phyloP scores from a whole-genome alignment of 2,113 vertebrate species.

The Polypterus senegalus region DNA sequence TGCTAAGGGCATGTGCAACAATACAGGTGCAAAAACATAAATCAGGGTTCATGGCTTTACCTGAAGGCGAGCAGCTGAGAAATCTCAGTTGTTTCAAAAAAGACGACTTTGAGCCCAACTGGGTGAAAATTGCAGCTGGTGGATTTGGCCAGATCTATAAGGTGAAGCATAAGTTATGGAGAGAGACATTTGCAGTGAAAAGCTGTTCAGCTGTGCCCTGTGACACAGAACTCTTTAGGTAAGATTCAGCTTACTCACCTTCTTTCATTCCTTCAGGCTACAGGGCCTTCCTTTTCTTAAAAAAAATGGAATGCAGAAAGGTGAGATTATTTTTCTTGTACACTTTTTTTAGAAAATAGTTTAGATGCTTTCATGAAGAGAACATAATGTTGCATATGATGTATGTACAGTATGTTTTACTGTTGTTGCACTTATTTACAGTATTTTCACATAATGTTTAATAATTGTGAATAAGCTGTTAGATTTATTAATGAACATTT shows the following conservation, averaged over 20 bases:
- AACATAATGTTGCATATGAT: too few species aligned
- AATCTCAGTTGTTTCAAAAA: constrained; percentile 43
- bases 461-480: too few species aligned
- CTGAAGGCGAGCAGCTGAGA: constrained; percentile 8
- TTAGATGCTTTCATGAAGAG: too few species aligned
- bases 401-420: too few species aligned
- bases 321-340: neutral
- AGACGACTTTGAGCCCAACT: constrained; percentile 64
- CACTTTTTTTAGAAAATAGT: too few species aligned
- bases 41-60: constrained; percentile 9
- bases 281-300: too few species aligned
- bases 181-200: constrained; percentile 55
- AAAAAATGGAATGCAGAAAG: neutral
- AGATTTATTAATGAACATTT: too few species aligned
- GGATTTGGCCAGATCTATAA: constrained; percentile 63
- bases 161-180: constrained; percentile 56
- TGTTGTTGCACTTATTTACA: too few species aligned
- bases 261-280: neutral
- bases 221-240: constrained; percentile 46
- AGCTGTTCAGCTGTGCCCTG: constrained; percentile 35
- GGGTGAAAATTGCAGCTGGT: constrained; percentile 52
- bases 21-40: constrained; percentile 18
- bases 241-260: neutral
- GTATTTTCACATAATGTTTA: too few species aligned
- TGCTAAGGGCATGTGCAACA: constrained; percentile 5